Evolutionary conservation across 2,888 invertebrate genomes (phyloP).

Genomic region (Orthosia incerta): DNA sequence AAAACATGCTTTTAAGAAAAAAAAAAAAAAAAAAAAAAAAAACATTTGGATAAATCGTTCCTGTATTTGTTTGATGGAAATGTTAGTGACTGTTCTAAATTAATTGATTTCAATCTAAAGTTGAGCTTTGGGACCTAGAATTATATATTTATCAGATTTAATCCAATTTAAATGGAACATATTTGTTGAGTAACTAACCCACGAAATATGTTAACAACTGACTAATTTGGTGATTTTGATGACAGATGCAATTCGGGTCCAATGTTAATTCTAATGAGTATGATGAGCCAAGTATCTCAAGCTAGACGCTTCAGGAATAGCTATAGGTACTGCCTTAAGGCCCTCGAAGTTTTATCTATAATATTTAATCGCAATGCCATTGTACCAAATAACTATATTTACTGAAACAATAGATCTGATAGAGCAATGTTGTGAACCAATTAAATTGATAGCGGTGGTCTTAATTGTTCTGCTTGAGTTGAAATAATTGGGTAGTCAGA

Average conservation of each 20-base stretch:
- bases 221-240: too few relatives aligned
- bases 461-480: background rate
- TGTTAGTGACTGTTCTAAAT: slow-evolving; percentile 1
- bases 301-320: background rate
- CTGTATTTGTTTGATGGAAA: slow-evolving; percentile 1
- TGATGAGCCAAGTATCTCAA: background rate
- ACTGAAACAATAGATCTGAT: slow-evolving; percentile 18
- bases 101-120: slow-evolving; percentile 3
- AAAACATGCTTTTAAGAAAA: too few relatives aligned
- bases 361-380: background rate
- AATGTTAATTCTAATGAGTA: too few relatives aligned
- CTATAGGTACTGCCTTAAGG: background rate
- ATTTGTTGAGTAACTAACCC: too few relatives aligned
- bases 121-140: background rate
- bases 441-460: slow-evolving; percentile 7
- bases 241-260: too few relatives aligned
- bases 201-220: too few relatives aligned
- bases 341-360: background rate
- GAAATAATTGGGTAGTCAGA: background rate
- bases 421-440: slow-evolving; percentile 3
- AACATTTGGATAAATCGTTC: slow-evolving; percentile 19
- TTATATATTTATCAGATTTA: too few relatives aligned
- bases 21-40: too few relatives aligned
- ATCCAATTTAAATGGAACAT: too few relatives aligned
- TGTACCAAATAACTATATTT: slow-evolving; percentile 35